Evolutionary conservation across 2,888 invertebrate species (phyloP), one percentile per base, ranked within the genome.

Genomic region (Drosophila neoperkinsi): DNA sequence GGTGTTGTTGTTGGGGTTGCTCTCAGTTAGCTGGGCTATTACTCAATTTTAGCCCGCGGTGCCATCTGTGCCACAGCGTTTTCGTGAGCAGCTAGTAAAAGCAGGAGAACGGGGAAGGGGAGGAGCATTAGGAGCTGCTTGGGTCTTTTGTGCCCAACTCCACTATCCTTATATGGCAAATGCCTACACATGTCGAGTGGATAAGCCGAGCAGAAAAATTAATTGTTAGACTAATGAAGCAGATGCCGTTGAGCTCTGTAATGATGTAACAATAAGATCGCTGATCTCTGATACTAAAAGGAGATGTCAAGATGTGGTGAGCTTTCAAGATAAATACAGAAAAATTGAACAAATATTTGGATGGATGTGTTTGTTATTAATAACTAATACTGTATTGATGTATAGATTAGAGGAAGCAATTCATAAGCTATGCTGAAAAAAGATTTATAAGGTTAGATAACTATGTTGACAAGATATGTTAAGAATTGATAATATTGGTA

Each of bases 1-100:
- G 43, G 0, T n/a, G n/a, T 5, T 41, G 41, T 41, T 64, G 64
- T 66, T 58, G 64, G 49, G 65, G 79, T 79, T 79, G 68, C 60
- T 63, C 65, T 71, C 79, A 78, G 85, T 85, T 88, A 90, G 84
- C 77, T 63, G 78, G 85, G 83, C 79, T 86, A 90, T 89, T 89
- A 88, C 88, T 88, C 88, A 88, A 90, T 88, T 88, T 77, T 82
- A 70, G 77, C 82, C 83, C 72, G 88, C 71, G 85, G 88, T 77
- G 80, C 77, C 77, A 82, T 77, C 82, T 77, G 80, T 68, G 77
- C 71, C 52, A 55, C 49, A 62, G 31, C 41, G 21, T 53, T 25
- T 18, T 59, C 67, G 52, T 52, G 72, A 75, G 61, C 21, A 60
- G 72, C 49, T 30, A 46, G 38, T n/a, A 28, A 34, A 41, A 49